Percentiles rank a stretch among this genome's conserved stretches.
Conservation (phyloP, 2,888 invertebrate genomes). For the Malthinus flaveolus region DNA sequence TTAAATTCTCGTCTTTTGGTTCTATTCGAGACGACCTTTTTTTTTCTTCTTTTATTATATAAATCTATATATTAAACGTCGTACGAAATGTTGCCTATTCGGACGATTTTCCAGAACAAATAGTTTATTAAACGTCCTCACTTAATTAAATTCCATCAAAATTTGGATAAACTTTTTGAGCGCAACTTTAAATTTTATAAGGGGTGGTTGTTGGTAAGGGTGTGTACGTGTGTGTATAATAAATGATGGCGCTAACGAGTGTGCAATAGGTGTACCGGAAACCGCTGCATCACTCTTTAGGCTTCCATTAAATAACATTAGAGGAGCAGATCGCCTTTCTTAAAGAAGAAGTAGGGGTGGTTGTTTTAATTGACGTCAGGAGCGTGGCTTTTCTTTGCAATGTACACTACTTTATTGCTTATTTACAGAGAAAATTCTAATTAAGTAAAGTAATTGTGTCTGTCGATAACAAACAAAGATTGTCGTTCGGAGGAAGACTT, state of each 20-base stretch:
- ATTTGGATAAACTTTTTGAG: neutral
- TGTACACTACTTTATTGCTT: slow-evolving; percentile 10
- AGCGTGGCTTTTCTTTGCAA: slow-evolving; percentile 10
- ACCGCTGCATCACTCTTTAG: slow-evolving; percentile 41
- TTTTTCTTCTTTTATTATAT: slow-evolving; percentile 6
- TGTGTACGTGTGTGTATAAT: slow-evolving; percentile 35
- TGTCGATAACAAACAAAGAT: neutral
- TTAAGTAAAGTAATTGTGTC: slow-evolving; percentile 19
- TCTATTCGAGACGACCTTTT: slow-evolving; percentile 24
- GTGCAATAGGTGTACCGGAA: slow-evolving; percentile 40
- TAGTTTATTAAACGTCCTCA: slow-evolving; percentile 9
- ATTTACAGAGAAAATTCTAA: slow-evolving; percentile 20
- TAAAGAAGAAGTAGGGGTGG: slow-evolving; percentile 9
- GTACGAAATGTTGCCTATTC: slow-evolving; percentile 38
- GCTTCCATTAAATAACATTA: slow-evolving; percentile 34
- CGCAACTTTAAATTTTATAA: slow-evolving; percentile 1
- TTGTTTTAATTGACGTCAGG: slow-evolving; percentile 24
- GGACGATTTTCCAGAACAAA: slow-evolving; percentile 32
- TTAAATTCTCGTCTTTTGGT: slow-evolving; percentile 30
- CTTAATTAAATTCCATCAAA: neutral
- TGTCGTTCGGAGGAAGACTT: too few relatives aligned
- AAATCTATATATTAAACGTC: slow-evolving; percentile 35
- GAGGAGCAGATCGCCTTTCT: slow-evolving; percentile 17
- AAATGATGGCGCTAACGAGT: slow-evolving; percentile 40
- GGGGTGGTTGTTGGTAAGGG: slow-evolving; percentile 17